Base-by-base conservation (phyloP, 2,888 invertebrate species). In the Portevinia maculata region DNA sequence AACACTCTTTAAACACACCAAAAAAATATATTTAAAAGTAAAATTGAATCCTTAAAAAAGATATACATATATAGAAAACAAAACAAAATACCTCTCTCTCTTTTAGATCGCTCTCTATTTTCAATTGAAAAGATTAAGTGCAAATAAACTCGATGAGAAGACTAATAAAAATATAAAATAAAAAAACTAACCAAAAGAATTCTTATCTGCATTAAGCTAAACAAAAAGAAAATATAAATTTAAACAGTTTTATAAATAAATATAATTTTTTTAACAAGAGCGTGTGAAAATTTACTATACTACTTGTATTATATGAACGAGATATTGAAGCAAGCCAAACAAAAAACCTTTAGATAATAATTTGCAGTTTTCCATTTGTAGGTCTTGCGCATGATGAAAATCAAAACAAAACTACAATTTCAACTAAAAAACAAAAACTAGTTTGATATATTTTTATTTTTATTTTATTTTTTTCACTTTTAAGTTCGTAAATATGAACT, bases 81-180 rank as follows among this genome's bases (percentile, higher is more conserved):
- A 78, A 74, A 78, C 64, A 86, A 89, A 87, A 89, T 89, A 90
- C 85, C 88, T 87, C 83, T 84, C 46, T 91, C 91, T 90, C 90
- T 90, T 90, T 89, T 91, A 90, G 78, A 75, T 74, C 67, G 78
- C 71, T 83, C 83, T 83, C 41, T 65, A 70, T 57, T 73, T 67
- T 76, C 59, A 59, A 71, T 71, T 59, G 64, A 59, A 64, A 60
- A 34, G 7, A 41, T 32, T 65, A 76, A 67, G 53, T 65, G 8
- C 70, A 64, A 53, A 34, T 65, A 62, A 83, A 83, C 44, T 73
- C 71, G 67, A 78, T 78, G 78, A 71, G 83, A 73, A 67, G 64
- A 70, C 53, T 81, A 70, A 75, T 19, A 41, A 60, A 70, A 50
- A 59, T 21, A 41, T 21, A 64, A 64, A 64, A 53, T 4, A 9